A percentile compares a stretch with the other conserved stretches of the same genome.
phyloP scores from a whole-genome alignment of 2,797 vertebrate species.

The Sciurus vulgaris region DNA sequence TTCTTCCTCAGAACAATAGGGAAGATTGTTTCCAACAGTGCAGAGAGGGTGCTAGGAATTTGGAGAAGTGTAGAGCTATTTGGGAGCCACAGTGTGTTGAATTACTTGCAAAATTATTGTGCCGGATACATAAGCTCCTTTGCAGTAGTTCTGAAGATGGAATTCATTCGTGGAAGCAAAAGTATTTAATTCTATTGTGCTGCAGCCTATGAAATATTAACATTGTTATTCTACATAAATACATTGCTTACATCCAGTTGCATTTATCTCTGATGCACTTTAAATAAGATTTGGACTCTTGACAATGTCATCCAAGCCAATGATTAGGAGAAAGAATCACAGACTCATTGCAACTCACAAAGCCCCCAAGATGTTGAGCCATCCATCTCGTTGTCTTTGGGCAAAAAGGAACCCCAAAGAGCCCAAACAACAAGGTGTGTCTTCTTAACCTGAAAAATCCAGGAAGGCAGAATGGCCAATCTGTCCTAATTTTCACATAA shows the following conservation, averaged over 20 bases:
- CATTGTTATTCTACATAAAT: slow-evolving; percentile 61
- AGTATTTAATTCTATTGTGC: slow-evolving; percentile 76
- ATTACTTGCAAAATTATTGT: not conserved
- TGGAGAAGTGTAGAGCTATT: not conserved
- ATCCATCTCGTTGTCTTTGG: not conserved
- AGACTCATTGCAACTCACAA: not conserved
- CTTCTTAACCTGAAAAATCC: not conserved
- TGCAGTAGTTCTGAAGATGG: slow-evolving; percentile 43
- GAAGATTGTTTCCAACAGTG: not conserved
- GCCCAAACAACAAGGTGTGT: not conserved
- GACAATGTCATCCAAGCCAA: slow-evolving; percentile 60
- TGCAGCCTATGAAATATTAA: slow-evolving; percentile 83
- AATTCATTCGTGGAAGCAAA: slow-evolving; percentile 74
- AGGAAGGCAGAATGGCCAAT: not conserved
- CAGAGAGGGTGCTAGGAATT: slow-evolving; percentile 6
- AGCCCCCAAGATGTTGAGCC: not conserved
- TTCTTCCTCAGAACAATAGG: slow-evolving; percentile 46
- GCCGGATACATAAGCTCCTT: not conserved
- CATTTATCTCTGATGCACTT: slow-evolving; percentile 70
- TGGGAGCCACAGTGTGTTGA: not conserved
- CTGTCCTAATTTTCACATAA: not conserved
- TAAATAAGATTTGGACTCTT: slow-evolving; percentile 74
- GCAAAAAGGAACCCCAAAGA: not conserved
- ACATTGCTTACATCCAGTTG: slow-evolving; percentile 60
- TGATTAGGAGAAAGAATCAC: slow-evolving; percentile 9